These are phyloP conservation scores for Sarcophaga carnaria DNA, from an alignment of 2,888 invertebrate genomes.

Conservation along the genomic window DNA sequence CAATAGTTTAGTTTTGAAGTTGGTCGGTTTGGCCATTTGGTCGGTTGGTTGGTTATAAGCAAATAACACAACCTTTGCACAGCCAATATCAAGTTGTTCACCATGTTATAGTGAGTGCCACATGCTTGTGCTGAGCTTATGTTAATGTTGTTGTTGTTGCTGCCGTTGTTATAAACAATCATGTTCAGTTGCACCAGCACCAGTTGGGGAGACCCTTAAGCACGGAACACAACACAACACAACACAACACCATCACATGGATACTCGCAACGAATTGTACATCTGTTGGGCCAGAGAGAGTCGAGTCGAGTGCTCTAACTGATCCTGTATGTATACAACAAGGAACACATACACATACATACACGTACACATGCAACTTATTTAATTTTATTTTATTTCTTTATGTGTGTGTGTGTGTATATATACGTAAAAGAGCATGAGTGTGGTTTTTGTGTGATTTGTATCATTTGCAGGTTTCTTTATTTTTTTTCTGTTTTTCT, in stretches of 20 bases:
- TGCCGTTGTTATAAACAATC: constrained; percentile 62
- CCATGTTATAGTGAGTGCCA: not conserved
- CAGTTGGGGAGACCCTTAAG: constrained; percentile 66
- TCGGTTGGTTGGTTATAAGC: constrained; percentile 44
- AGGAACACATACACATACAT: not conserved
- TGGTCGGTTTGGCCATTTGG: not conserved
- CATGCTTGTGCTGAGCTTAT: constrained; percentile 17
- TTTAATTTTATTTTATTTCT: not conserved
- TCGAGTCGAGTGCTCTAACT: constrained; percentile 10
- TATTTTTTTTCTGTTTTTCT: not conserved
- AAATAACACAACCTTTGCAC: constrained; percentile 37
- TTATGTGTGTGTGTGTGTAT: not conserved
- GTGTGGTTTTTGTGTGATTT: constrained; percentile 68
- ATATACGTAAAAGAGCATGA: constrained; percentile 53
- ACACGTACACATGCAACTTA: not conserved
- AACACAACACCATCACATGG: constrained; percentile 43
- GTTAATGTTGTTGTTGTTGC: constrained; percentile 34
- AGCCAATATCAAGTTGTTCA: constrained; percentile 41
- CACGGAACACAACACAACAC: constrained; percentile 39
- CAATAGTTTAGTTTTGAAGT: not conserved
- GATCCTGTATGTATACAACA: constrained; percentile 11
- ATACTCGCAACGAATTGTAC: constrained; percentile 58
- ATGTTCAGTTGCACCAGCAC: constrained; percentile 60
- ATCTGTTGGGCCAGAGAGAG: constrained; percentile 55
- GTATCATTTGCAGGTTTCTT: constrained; percentile 63